Evolutionary conservation across 2,113 vertebrate species (phyloP).

Genomic region (Oryzias melastigma): DNA sequence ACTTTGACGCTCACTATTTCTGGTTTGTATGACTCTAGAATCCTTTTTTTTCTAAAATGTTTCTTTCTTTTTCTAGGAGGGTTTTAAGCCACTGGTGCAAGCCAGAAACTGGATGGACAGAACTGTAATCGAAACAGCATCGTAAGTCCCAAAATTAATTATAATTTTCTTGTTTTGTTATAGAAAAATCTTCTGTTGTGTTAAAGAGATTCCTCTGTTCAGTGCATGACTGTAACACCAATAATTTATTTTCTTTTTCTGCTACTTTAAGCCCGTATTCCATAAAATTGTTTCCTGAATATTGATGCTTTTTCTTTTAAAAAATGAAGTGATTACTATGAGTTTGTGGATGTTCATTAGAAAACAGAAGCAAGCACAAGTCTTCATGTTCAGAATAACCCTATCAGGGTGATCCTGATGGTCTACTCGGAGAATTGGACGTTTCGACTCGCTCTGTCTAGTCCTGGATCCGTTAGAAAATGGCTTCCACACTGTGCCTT

Average conservation of each 20-base stretch:
- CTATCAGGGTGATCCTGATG: constrained; percentile 23
- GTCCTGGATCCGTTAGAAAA: constrained; percentile 72
- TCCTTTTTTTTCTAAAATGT: constrained; percentile 3
- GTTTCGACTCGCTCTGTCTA: constrained; percentile 29
- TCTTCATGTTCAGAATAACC: constrained; percentile 20
- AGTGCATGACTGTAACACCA: neutral
- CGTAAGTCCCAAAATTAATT: constrained; percentile 53
- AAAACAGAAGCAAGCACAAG: constrained; percentile 16
- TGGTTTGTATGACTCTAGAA: constrained; percentile 6
- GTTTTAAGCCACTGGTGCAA: constrained; percentile 21
- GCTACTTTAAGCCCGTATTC: constrained; percentile 22
- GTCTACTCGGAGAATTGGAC: constrained; percentile 18
- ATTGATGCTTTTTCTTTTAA: constrained; percentile 38
- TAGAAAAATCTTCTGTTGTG: constrained; percentile 18
- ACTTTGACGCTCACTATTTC: constrained; percentile 20
- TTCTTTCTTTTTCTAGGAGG: constrained; percentile 24
- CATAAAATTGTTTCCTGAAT: constrained; percentile 39
- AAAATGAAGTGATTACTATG: constrained; percentile 43
- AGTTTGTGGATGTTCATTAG: constrained; percentile 29
- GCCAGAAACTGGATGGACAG: constrained; percentile 32
- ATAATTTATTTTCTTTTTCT: constrained; percentile 28
- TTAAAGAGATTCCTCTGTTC: constrained; percentile 23
- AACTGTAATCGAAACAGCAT: constrained; percentile 12
- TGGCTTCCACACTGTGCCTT: constrained; percentile 75
- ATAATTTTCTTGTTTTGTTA: constrained; percentile 24